Base-by-base conservation (phyloP, 2,113 vertebrate species). In the Tragelaphus strepsiceros region DNA sequence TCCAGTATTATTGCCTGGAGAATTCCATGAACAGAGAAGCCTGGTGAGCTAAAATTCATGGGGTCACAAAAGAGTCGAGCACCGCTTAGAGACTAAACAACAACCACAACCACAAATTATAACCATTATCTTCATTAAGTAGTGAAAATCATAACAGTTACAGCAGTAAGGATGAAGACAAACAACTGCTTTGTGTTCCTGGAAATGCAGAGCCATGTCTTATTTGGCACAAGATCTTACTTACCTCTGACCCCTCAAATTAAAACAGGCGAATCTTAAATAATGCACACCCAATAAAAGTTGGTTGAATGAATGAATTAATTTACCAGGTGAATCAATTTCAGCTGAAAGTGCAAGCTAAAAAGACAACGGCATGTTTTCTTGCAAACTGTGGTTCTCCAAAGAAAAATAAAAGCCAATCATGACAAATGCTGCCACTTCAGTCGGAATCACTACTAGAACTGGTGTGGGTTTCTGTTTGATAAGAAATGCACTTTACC, bases 401-500 rank as follows among this genome's bases (percentile, higher is more conserved):
- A 49, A 83, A 88, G 86, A 51, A 91, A 94, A 95, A 87, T 59
- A 88, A 93, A 97, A 97, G 89, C 61, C 71, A 92, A 9, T 56
- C 61, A 35, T 46, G 39, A 39, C 77, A 94, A 94, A 89, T 59
- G 39, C 84, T 91, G 35, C 58, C 67, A 85, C 91, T 97, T 97
- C 85, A 80, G 58, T 97, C 56, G 39, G 58, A 91, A 85, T 88
- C 82, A 71, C 51, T 78, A 3, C 12, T 51, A 87, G 86, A 94
- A 39, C 32, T 4, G 24, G n/a, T 83, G 32, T 64, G 58, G 35
- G 17, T 59, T 86, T 97, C 94, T 94, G 89, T 98, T 94, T 96
- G 93, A 96, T 96, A 94, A 97, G 89, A 96, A 97, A 97, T 90
- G 78, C 86, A 77, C 93, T 96, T 97, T 96, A 61, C 62, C 83